These are phyloP conservation scores for Hemibagrus guttatus DNA, from an alignment of 2,797 vertebrate species.

Conservation along the genomic window DNA sequence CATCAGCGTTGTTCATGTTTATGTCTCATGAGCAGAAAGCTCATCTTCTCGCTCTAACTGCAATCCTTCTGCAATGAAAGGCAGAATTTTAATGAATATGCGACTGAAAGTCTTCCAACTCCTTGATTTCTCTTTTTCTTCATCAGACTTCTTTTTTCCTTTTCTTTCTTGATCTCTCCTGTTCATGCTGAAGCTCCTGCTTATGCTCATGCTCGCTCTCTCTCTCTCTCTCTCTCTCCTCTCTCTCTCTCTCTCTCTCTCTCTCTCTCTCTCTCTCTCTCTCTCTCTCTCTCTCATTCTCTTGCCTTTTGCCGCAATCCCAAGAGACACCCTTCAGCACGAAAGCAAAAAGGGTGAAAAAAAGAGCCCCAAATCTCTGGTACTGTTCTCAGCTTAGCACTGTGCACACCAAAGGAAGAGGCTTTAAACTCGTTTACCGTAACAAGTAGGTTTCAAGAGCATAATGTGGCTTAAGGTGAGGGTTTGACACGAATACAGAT, in stretches of 20 bases:
- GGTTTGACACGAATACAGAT: conserved; percentile 25
- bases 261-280: conserved; percentile 17
- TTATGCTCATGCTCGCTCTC: neutral
- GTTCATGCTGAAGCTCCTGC: neutral
- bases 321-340: conserved; percentile 71
- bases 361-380: conserved; percentile 30
- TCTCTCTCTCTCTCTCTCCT: conserved; percentile 14
- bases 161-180: conserved; percentile 37
- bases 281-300: conserved; percentile 22
- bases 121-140: conserved; percentile 32
- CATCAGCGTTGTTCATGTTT: neutral
- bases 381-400: conserved; percentile 55
- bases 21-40: neutral
- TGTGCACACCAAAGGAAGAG: conserved; percentile 49
- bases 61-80: conserved; percentile 22
- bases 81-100: conserved; percentile 26
- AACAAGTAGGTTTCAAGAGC: conserved; percentile 25
- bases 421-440: conserved; percentile 29
- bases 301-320: conserved; percentile 61
- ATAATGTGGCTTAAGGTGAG: conserved; percentile 12
- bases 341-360: conserved; percentile 64
- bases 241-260: conserved; percentile 21
- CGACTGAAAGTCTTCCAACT: conserved; percentile 53
- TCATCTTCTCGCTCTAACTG: neutral
- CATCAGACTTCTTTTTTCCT: conserved; percentile 18